phyloP scores from a whole-genome alignment of 2,797 vertebrate species.

The Mus minutoides region DNA sequence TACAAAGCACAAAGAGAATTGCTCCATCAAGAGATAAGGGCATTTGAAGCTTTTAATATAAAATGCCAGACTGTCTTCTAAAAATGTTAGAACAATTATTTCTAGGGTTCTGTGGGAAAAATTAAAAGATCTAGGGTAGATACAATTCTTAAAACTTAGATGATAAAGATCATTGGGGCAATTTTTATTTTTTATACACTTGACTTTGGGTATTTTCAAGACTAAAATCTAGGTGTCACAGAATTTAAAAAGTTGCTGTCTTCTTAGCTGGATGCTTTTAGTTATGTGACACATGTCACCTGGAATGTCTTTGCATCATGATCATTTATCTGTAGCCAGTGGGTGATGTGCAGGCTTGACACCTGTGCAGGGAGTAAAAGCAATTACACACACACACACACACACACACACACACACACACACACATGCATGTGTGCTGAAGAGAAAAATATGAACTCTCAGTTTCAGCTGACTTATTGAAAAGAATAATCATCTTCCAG shows the following conservation, averaged over 20 bases:
- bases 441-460: neutral
- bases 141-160: neutral
- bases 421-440: neutral
- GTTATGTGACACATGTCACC: neutral
- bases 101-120: conserved; percentile 21
- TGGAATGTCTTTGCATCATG: neutral
- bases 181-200: neutral
- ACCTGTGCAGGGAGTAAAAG: neutral
- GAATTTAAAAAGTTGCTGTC: neutral
- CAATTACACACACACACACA: neutral
- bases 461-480: conserved; percentile 29
- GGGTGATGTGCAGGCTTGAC: neutral
- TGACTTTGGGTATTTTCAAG: conserved; percentile 39
- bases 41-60: neutral
- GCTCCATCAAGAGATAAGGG: neutral
- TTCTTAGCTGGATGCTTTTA: conserved; percentile 22
- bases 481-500: neutral
- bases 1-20: conserved; percentile 16
- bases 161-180: neutral
- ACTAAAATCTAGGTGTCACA: neutral
- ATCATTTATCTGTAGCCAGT: neutral
- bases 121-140: neutral
- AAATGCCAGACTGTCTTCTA: conserved; percentile 22
- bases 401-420: too few species aligned
- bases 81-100: conserved; percentile 32